Percentiles rank a stretch among this genome's conserved stretches.
phyloP scores from a whole-genome alignment of 2,888 invertebrate genomes.

The Lepidochitona cinerea region DNA sequence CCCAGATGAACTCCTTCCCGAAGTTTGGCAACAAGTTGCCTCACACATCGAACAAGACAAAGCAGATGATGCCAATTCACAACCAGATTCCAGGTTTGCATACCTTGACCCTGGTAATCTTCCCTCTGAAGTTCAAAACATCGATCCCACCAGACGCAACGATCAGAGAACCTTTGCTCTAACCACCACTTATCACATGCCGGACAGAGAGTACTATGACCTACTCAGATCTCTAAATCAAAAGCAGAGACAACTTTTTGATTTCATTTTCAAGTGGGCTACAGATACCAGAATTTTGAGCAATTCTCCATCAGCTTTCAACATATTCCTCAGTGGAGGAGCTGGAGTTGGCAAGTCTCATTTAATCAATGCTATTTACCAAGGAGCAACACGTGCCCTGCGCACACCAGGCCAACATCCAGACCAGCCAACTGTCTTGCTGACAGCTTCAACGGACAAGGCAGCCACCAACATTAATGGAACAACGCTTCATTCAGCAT shows the following conservation, averaged over 20 bases:
- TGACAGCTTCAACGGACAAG: slow-evolving; percentile 25
- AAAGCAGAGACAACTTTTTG: neutral
- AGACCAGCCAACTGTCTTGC: slow-evolving; percentile 21
- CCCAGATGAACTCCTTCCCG: neutral
- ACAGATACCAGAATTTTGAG: neutral
- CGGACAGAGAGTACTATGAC: neutral
- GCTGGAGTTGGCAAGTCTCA: too few species aligned
- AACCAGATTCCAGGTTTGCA: neutral
- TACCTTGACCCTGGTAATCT: neutral
- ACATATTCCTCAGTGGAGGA: too few species aligned
- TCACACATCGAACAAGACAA: neutral
- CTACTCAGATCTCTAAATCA: neutral
- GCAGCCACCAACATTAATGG: slow-evolving; percentile 25
- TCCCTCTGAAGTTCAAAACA: neutral
- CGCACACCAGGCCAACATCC: slow-evolving; percentile 9
- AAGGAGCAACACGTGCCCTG: slow-evolving; percentile 16
- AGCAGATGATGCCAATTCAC: neutral
- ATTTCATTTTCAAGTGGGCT: neutral
- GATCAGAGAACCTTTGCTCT: neutral
- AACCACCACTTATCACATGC: neutral
- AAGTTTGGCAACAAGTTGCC: neutral
- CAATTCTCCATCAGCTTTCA: neutral
- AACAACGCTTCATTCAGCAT: slow-evolving; percentile 23
- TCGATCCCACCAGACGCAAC: neutral
- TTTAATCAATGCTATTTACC: too few species aligned